Base-by-base conservation (phyloP, 2,888 invertebrate genomes). In the Ennomos fuscantarius region DNA sequence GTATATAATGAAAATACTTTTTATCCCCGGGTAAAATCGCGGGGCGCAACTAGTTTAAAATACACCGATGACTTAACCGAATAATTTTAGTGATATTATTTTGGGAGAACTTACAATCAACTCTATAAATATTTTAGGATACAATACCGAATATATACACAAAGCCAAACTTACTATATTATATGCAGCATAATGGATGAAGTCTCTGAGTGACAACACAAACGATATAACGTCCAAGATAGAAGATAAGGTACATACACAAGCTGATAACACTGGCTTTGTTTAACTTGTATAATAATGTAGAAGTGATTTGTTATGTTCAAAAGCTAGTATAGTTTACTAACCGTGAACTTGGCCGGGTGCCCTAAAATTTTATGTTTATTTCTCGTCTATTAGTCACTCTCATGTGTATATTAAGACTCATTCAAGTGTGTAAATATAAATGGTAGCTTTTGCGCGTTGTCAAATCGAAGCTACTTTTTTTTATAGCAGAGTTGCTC, bases 321-420 rank as follows among this genome's bases (percentile, higher is more conserved):
- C 1, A 31, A n/a, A 41, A 45, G 39, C 9, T 24, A 11, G 13
- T 24, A 35, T 9, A 11, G 9, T 36, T 44, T 9, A 49, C 34
- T 15, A 32, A 34, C 51, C 37, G 15, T 51, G 51, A 56, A 51
- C 56, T 43, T 51, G 51, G 47, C 51, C 33, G 32, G 34, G 34
- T 47, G 42, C 46, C 42, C 33, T 46, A 8, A 41, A 13, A 41
- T 37, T 46, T 48, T 43, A 41, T 24, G 24, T 24, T 24, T 24
- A 54, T 47, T 39, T 24, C 37, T 43, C 9, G 42, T 33, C 8
- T 9, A 32, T 56, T 56, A 51, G 32, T 51, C 50, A 36, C 37
- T 39, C 24, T 43, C 9, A 5, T 6, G 24, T 24, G 6, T 24
- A 24, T 6, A 15, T 52, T 40, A 35, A 34, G 24, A 48, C 15